These are phyloP conservation scores for Melieria picta DNA, from an alignment of 2,888 invertebrate genomes.

Conservation along the genomic window DNA sequence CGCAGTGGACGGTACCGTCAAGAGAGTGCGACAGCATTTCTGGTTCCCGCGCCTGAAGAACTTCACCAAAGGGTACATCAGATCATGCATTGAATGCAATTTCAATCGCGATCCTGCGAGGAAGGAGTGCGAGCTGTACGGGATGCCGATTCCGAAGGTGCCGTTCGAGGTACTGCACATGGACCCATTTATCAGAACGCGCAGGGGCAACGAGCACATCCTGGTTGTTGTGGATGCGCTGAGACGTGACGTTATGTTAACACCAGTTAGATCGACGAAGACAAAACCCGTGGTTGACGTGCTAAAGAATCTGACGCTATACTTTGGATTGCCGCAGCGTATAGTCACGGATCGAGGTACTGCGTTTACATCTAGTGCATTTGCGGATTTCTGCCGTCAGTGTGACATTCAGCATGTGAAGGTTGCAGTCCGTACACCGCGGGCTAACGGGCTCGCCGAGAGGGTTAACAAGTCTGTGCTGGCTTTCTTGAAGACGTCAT, in stretches of 20 bases:
- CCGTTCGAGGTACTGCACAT: slow-evolving; percentile 42
- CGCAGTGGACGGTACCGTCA: slow-evolving; percentile 40
- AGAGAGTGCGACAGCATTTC: slow-evolving; percentile 39
- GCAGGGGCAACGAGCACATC: slow-evolving; percentile 31
- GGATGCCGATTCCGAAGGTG: slow-evolving; percentile 36
- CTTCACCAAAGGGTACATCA: slow-evolving; percentile 37
- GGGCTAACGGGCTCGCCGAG: slow-evolving; percentile 39
- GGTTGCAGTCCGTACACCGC: slow-evolving; percentile 36
- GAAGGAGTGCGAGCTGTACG: slow-evolving; percentile 36
- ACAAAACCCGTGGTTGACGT: slow-evolving; percentile 39
- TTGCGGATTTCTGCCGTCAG: slow-evolving; percentile 16
- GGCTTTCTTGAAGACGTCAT: slow-evolving; percentile 33
- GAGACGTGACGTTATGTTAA: slow-evolving; percentile 32
- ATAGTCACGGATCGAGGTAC: slow-evolving; percentile 39
- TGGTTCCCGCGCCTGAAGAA: slow-evolving; percentile 44
- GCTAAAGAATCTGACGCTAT: too few relatives aligned
- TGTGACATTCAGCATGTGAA: slow-evolving; percentile 40
- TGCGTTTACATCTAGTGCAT: slow-evolving; percentile 37
- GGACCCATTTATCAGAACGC: slow-evolving; percentile 42
- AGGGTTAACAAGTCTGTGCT: slow-evolving; percentile 34
- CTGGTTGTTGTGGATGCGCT: slow-evolving; percentile 37
- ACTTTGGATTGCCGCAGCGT: too few relatives aligned
- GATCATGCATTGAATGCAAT: slow-evolving; percentile 43
- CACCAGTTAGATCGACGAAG: slow-evolving; percentile 40
- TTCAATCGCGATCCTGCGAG: slow-evolving; percentile 22